Percentiles rank a stretch among this genome's conserved stretches.
Evolutionary conservation across 2,113 vertebrate genomes (phyloP).

Genomic region (Syngnathoides biaculeatus): DNA sequence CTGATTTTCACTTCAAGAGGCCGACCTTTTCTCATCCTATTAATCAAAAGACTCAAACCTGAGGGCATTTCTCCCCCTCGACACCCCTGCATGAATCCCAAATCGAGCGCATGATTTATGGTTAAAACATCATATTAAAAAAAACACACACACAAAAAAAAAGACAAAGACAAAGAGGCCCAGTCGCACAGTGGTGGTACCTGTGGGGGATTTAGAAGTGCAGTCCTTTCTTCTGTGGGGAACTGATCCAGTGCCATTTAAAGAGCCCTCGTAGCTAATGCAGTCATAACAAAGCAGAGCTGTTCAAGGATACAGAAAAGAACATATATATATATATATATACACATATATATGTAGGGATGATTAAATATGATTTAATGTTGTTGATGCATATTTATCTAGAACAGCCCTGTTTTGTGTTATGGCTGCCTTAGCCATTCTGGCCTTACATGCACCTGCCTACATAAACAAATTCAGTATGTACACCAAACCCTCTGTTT

Average conservation of each 20-base stretch:
- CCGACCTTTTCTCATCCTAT: slow-evolving; percentile 16
- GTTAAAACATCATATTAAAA: slow-evolving; percentile 4
- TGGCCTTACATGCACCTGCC: slow-evolving; percentile 37
- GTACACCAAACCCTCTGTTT: slow-evolving; percentile 31
- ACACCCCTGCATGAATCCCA: neutral
- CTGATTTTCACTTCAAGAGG: slow-evolving; percentile 18
- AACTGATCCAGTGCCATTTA: slow-evolving; percentile 71
- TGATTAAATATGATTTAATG: slow-evolving; percentile 28
- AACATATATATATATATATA: slow-evolving; percentile 30
- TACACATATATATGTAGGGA: slow-evolving; percentile 45
- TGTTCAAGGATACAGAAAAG: slow-evolving; percentile 70
- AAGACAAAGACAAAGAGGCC: slow-evolving; percentile 33
- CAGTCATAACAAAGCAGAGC: slow-evolving; percentile 82
- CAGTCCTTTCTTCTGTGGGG: slow-evolving; percentile 66
- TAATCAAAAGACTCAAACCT: neutral
- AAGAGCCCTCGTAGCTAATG: slow-evolving; percentile 75
- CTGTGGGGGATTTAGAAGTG: slow-evolving; percentile 73
- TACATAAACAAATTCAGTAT: slow-evolving; percentile 34
- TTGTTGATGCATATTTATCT: slow-evolving; percentile 32
- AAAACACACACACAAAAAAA: slow-evolving; percentile 17
- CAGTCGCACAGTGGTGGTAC: slow-evolving; percentile 64
- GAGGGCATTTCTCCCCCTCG: neutral
- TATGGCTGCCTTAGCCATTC: slow-evolving; percentile 68
- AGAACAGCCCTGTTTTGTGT: slow-evolving; percentile 73
- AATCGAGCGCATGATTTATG: slow-evolving; percentile 3